phyloP scores from a whole-genome alignment of 1,140 invertebrate genomes.

The Eupeodes corollae region DNA sequence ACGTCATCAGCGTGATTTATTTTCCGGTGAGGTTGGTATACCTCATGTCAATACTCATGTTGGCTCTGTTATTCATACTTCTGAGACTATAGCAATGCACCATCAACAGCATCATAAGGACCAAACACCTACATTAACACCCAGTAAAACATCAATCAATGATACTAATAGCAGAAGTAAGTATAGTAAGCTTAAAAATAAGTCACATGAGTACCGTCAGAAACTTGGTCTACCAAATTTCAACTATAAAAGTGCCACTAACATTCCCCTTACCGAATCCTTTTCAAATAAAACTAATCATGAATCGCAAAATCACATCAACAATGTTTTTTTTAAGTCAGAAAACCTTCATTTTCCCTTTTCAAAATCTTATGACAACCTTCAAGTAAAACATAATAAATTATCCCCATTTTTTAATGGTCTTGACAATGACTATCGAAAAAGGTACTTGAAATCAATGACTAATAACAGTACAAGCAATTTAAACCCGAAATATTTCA shows the following conservation, averaged over 20 bases:
- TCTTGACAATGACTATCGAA: too few relatives aligned
- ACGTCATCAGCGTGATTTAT: constrained; percentile 29
- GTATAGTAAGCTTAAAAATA: constrained; percentile 30
- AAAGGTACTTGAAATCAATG: too few relatives aligned
- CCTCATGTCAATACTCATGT: constrained; percentile 34
- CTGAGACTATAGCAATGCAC: constrained; percentile 32
- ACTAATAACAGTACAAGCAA: too few relatives aligned
- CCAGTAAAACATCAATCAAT: constrained; percentile 6
- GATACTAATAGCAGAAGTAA: constrained; percentile 11
- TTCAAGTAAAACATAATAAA: too few relatives aligned
- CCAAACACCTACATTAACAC: constrained; percentile 9
- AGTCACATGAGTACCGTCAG: constrained; percentile 29
- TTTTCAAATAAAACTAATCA: constrained; percentile 10
- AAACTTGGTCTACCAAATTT: constrained; percentile 23
- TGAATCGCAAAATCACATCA: constrained; percentile 1
- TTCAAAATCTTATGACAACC: too few relatives aligned
- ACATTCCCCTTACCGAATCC: constrained; percentile 7
- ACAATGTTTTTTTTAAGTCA: constrained; percentile 8
- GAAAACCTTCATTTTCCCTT: constrained; percentile 12
- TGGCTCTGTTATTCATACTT: constrained; percentile 35
- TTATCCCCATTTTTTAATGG: too few relatives aligned
- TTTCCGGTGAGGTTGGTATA: constrained; percentile 34
- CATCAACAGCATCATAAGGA: constrained; percentile 24
- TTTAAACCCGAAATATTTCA: too few relatives aligned
- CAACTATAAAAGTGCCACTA: constrained; percentile 15